Evolutionary conservation across 1,140 invertebrate species (phyloP).

Genomic region (Lordiphosa mommai): DNA sequence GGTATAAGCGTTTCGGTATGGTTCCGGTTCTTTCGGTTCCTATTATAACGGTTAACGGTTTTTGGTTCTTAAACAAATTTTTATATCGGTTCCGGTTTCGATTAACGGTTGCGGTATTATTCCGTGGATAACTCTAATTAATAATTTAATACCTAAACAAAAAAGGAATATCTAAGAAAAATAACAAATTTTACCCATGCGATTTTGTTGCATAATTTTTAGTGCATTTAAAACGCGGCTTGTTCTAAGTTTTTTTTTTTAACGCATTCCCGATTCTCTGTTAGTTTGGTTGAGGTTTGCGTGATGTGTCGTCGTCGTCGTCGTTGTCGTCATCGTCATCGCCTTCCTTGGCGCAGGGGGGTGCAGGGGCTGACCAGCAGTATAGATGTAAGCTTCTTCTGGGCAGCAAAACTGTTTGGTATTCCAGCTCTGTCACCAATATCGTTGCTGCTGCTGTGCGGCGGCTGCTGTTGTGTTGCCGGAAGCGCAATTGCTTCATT

Average conservation of each 20-base stretch:
- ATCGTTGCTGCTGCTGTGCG: conserved; percentile 13
- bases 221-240: conserved; percentile 7
- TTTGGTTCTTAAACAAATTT: no score
- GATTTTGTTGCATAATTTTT: no score
- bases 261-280: not conserved
- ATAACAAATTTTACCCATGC: not conserved
- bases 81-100: no score
- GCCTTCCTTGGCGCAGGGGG: not conserved
- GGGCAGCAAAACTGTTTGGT: conserved; percentile 52
- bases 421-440: conserved; percentile 59
- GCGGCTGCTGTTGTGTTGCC: conserved; percentile 44
- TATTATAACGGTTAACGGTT: no score
- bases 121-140: no score
- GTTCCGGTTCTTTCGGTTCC: no score
- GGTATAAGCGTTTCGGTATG: no score
- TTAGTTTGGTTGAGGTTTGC: conserved; percentile 19
- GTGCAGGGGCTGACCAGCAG: not conserved
- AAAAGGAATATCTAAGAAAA: no score
- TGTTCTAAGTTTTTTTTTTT: not conserved
- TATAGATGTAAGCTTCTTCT: not conserved
- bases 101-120: no score
- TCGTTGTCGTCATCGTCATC: not conserved
- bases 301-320: conserved; percentile 29
- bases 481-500: conserved; percentile 77
- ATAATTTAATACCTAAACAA: no score